Conservation (phyloP, 2,888 invertebrate species). For the Orchestes rusci region DNA sequence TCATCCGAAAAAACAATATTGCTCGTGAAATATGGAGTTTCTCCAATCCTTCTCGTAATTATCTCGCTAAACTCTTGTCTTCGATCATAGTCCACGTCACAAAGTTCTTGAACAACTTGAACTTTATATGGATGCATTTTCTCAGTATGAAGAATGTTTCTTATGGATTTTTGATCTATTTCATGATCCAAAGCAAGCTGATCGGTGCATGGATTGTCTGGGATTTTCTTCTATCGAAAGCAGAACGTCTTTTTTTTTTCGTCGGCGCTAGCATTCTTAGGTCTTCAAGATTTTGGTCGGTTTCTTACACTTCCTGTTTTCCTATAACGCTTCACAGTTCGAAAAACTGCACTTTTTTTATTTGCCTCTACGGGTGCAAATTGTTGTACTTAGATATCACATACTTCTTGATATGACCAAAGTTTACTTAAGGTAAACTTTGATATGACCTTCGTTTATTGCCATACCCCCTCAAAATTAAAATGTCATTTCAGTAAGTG, state of each 20-base stretch:
- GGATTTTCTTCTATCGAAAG: conserved; percentile 5
- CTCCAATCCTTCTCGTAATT: background rate
- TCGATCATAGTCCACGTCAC: background rate
- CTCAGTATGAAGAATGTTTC: conserved; percentile 1
- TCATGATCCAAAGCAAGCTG: conserved; percentile 1
- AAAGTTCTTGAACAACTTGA: conserved; percentile 1
- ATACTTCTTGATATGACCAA: no score
- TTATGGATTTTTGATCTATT: conserved; percentile 4
- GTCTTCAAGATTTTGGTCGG: conserved; percentile 8
- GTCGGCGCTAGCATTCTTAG: conserved; percentile 8
- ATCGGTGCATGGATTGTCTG: background rate
- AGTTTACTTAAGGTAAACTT: background rate
- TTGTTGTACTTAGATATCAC: background rate
- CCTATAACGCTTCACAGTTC: conserved; percentile 8
- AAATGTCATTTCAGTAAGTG: no score
- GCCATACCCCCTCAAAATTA: no score
- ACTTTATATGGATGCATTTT: conserved; percentile 6
- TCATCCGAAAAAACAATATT: conserved; percentile 6
- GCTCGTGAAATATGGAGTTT: background rate
- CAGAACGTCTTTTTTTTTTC: conserved; percentile 5
- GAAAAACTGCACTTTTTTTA: conserved; percentile 10
- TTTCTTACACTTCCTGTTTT: conserved; percentile 5
- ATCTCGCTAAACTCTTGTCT: conserved; percentile 2
- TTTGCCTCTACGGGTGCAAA: conserved; percentile 4
- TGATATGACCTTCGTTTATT: no score